Conservation (phyloP, 2,888 invertebrate genomes). For the Ctena decussata region DNA sequence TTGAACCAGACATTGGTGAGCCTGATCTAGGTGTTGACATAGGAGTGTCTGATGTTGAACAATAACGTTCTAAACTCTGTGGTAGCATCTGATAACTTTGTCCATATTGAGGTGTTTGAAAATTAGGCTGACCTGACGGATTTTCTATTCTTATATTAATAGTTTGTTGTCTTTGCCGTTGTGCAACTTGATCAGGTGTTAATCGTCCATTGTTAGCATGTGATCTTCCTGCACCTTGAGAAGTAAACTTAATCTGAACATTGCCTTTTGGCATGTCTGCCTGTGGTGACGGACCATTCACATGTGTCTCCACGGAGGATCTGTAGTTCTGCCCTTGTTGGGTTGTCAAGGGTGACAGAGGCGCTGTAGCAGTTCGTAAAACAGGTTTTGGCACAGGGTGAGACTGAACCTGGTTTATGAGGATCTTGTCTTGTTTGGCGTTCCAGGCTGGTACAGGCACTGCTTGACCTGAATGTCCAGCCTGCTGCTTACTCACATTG, state of each 20-base stretch:
- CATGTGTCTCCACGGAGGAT: conserved; percentile 83
- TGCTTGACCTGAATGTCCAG: conserved; percentile 44
- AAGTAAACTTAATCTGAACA: conserved; percentile 73
- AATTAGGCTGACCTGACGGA: not conserved
- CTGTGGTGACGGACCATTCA: conserved; percentile 77
- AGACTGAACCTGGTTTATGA: conserved; percentile 98
- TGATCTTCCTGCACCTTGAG: conserved; percentile 47
- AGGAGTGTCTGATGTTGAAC: conserved; percentile 71
- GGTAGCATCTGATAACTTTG: conserved; percentile 59
- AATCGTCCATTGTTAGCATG: conserved; percentile 53
- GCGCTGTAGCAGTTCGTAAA: conserved; percentile 98
- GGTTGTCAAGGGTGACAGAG: conserved; percentile 89
- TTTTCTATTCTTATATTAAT: conserved; percentile 54
- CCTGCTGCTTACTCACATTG: conserved; percentile 38
- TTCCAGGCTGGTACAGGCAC: conserved; percentile 93
- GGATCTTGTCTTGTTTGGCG: conserved; percentile 96
- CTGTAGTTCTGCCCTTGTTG: conserved; percentile 74
- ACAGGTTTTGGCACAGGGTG: conserved; percentile 97
- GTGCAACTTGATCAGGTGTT: conserved; percentile 88
- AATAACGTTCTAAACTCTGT: conserved; percentile 42
- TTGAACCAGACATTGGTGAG: conserved; percentile 84
- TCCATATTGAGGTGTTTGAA: conserved; percentile 35
- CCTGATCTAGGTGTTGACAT: conserved; percentile 83
- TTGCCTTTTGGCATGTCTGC: conserved; percentile 49
- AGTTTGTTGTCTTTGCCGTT: conserved; percentile 61